Percentiles rank a stretch among this genome's conserved stretches.
Conservation (phyloP, 2,113 vertebrate genomes). For the Nothocercus julius region DNA sequence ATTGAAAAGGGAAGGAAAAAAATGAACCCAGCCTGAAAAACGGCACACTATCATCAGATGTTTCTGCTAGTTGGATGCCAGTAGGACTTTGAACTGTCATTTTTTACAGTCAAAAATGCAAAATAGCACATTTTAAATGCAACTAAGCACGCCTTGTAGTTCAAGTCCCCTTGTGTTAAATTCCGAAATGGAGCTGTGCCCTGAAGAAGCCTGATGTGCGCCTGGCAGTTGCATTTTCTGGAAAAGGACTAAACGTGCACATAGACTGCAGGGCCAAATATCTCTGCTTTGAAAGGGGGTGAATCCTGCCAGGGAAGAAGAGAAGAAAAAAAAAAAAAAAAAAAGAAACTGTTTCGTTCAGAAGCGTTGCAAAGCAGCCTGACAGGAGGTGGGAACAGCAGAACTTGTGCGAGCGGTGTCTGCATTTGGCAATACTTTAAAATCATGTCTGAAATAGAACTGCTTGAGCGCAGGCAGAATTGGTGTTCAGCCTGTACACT, state of each 20-base stretch:
- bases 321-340: too few species aligned
- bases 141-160: neutral
- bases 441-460: constrained; percentile 49
- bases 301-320: neutral
- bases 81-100: neutral
- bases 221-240: neutral
- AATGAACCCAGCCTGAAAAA: neutral
- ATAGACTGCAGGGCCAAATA: neutral
- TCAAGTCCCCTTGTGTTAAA: neutral
- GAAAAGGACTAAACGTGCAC: neutral
- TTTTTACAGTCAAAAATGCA: neutral
- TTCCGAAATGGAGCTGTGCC: neutral
- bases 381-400: constrained; percentile 41
- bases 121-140: neutral
- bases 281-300: neutral
- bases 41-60: neutral
- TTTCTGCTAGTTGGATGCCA: neutral
- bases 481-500: neutral
- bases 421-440: constrained; percentile 42
- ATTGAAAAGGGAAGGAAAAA: neutral
- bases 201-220: neutral
- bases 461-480: neutral
- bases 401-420: constrained; percentile 8
- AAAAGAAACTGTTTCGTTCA: neutral
- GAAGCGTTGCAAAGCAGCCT: neutral